Evolutionary conservation across 2,888 invertebrate species (phyloP).

Genomic region (Tetramorium bicarinatum): DNA sequence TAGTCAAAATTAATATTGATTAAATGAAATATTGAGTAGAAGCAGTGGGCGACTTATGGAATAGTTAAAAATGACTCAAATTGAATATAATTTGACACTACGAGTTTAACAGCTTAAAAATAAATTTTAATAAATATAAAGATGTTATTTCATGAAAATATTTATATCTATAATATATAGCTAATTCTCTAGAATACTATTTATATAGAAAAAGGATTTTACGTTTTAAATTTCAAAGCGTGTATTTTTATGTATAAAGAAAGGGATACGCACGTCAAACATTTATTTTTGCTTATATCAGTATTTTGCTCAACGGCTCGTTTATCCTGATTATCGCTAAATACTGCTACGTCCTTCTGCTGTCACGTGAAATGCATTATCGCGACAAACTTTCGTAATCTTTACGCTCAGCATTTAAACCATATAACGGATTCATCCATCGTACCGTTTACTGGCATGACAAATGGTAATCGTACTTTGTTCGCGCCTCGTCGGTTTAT

Average conservation of each 20-base stretch:
- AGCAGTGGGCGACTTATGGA: too few relatives aligned
- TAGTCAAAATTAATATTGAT: too few relatives aligned
- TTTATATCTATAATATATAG: neutral
- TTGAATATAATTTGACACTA: too few relatives aligned
- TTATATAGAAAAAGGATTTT: neutral
- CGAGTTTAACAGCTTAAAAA: neutral
- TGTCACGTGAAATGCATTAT: slow-evolving; percentile 78
- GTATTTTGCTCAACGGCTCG: neutral
- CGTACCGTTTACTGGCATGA: slow-evolving; percentile 75
- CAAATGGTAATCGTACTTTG: slow-evolving; percentile 74
- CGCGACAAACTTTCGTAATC: slow-evolving; percentile 78
- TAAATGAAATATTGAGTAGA: too few relatives aligned
- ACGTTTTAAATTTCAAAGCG: neutral
- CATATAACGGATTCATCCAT: slow-evolving; percentile 70
- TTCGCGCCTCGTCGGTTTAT: slow-evolving; percentile 71
- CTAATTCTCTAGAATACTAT: neutral
- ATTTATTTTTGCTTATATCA: slow-evolving; percentile 3
- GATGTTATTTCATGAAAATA: neutral
- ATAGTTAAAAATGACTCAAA: too few relatives aligned
- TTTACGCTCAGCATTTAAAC: slow-evolving; percentile 70
- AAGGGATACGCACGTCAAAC: too few relatives aligned
- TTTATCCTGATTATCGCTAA: slow-evolving; percentile 25
- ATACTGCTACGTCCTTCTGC: slow-evolving; percentile 50
- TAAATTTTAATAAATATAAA: neutral
- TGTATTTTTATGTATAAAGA: neutral